Conservation (phyloP, 2,113 vertebrate genomes). For the Ornithorhynchus anatinus region DNA sequence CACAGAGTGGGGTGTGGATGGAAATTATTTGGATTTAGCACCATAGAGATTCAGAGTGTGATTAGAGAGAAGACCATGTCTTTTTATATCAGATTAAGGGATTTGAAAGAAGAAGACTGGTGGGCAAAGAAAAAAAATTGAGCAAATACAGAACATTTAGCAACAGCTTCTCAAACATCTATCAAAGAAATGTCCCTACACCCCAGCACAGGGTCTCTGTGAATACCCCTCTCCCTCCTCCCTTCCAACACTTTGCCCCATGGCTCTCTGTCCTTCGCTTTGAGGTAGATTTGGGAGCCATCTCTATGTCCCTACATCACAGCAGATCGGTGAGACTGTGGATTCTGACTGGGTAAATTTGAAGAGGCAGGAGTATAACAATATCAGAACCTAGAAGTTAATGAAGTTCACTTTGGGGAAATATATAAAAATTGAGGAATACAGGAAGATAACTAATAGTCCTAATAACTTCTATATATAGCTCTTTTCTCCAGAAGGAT, state of each 20-base stretch:
- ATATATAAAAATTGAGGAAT: conserved; percentile 43
- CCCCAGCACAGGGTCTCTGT: too few species aligned
- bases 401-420: conserved; percentile 38
- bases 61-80: conserved; percentile 37
- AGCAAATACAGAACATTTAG: conserved; percentile 19
- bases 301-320: not conserved
- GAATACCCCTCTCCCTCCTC: too few species aligned
- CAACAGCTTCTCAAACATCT: conserved; percentile 29
- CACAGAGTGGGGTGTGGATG: conserved; percentile 18
- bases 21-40: conserved; percentile 59
- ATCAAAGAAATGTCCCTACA: not conserved
- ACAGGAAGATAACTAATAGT: conserved; percentile 39
- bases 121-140: not conserved
- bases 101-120: conserved; percentile 44
- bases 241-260: too few species aligned
- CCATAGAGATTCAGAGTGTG: conserved; percentile 39
- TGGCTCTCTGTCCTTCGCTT: too few species aligned
- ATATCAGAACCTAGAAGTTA: not conserved
- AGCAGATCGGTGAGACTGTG: not conserved
- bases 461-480: conserved; percentile 47
- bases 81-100: conserved; percentile 48
- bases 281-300: too few species aligned
- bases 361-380: not conserved
- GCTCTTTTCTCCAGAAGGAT: conserved; percentile 33
- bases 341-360: not conserved